Evolutionary conservation across 2,797 vertebrate genomes (phyloP), one percentile per base, ranked within the genome.

Genomic region (Sebastes vulpes): DNA sequence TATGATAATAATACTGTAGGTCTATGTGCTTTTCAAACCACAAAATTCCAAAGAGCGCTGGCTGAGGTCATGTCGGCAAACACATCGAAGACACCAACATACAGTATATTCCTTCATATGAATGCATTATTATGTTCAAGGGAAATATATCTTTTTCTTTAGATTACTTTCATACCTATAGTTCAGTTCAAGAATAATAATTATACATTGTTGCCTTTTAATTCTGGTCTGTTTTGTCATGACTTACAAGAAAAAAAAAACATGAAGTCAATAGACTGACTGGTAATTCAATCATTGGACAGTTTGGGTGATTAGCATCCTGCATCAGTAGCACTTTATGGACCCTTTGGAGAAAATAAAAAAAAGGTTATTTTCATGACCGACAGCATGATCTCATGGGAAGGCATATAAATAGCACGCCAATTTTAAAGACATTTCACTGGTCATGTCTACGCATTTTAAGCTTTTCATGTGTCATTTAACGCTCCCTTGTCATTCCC

Each of bases 1-100:
- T 72, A 75, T 52, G 35, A 29, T 69, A 31, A 78, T 52, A 12
- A 35, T 12, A 70, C 42, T 46, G 42, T 46, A 46, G 42, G 16
- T 16, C 58, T 20, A 9, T 32, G 25, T 48, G 8, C 29, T 57
- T 29, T 26, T 38, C 26, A 42, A 3, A 35, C 9, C 23, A 29
- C 6, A 42, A 28, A 26, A 54, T 14, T 3, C 18, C 23, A n/a
- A 29, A 14, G 29, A 54, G 18, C 0, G 1, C 9, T 20, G 21
- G 20, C 31, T 52, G 9, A 65, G 20, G 63, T 69, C 21, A 38
- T 70, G 2, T 46, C 23, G 29, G 25, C 35, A 57, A 72, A 42
- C 18, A 53, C 56, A 63, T 14, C 2, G 6, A 14, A 1, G 14
- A 42, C 0, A 3, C 5, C 21, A 16, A 16, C 57, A 67, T 52